A percentile compares a stretch with the other conserved stretches of the same genome.
Evolutionary conservation across 2,797 vertebrate species (phyloP).

Genomic region (Salarias fasciatus): DNA sequence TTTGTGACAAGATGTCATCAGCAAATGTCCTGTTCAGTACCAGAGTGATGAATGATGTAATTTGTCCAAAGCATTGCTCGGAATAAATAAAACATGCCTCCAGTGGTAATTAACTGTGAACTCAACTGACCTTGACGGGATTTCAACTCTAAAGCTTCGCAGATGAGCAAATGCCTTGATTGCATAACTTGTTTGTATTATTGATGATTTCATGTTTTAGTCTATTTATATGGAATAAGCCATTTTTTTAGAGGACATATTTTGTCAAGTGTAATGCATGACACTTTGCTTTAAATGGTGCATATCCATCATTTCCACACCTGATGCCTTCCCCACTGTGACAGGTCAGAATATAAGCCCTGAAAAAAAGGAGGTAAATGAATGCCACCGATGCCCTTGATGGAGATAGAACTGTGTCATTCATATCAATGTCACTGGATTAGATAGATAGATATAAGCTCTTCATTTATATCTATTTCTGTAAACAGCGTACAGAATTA

Average conservation of each 20-base stretch:
- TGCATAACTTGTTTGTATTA: not conserved
- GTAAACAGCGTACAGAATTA: too few relatives aligned
- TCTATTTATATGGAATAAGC: too few relatives aligned
- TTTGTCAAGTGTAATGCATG: not conserved
- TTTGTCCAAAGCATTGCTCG: not conserved
- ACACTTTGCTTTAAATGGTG: too few relatives aligned
- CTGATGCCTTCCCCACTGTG: not conserved
- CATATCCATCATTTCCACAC: not conserved
- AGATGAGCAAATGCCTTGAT: not conserved
- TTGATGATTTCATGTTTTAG: not conserved
- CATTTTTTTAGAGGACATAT: not conserved
- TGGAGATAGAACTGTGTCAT: not conserved
- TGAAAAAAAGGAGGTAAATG: not conserved
- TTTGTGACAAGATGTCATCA: conserved; percentile 8
- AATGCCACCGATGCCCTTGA: not conserved
- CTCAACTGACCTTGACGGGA: not conserved
- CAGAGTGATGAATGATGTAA: not conserved
- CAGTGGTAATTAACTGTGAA: not conserved
- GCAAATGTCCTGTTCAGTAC: conserved; percentile 5
- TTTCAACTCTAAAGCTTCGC: not conserved
- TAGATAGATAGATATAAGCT: too few relatives aligned
- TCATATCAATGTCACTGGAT: not conserved
- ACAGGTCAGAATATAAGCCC: not conserved
- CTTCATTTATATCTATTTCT: too few relatives aligned
- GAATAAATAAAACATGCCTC: not conserved